A percentile compares a stretch with the other conserved stretches of the same genome.
Evolutionary conservation across 2,113 vertebrate genomes (phyloP).

Genomic region (Struthio camelus): DNA sequence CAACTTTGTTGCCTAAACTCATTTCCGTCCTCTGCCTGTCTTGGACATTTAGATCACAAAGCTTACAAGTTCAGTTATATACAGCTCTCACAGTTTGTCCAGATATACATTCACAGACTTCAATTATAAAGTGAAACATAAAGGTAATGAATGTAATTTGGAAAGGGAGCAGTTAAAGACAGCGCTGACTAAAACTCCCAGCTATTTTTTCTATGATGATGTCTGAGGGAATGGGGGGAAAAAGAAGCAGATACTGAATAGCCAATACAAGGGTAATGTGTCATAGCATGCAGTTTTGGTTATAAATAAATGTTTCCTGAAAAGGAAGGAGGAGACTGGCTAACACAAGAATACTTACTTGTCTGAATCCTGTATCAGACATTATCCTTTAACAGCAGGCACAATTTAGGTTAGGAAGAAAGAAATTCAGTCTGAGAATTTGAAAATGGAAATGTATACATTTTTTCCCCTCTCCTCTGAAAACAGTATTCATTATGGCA

Average conservation of each 20-base stretch:
- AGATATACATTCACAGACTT: not conserved
- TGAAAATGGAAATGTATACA: not conserved
- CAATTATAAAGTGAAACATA: not conserved
- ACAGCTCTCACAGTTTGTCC: not conserved
- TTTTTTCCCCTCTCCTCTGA: not conserved
- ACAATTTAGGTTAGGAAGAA: not conserved
- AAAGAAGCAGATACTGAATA: not conserved
- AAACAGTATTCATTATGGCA: not conserved
- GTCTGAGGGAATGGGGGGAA: not conserved
- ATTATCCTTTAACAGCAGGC: not conserved
- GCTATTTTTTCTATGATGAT: not conserved
- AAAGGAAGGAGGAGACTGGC: not conserved
- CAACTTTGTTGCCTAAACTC: not conserved
- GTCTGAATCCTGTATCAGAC: not conserved
- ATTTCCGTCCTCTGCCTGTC: not conserved
- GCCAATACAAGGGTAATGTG: not conserved
- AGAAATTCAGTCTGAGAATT: not conserved
- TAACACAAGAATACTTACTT: not conserved
- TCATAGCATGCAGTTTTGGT: not conserved
- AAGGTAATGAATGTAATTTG: not conserved
- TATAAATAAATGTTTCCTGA: accelerated
- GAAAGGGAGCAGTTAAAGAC: not conserved
- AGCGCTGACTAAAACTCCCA: not conserved
- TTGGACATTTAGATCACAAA: not conserved
- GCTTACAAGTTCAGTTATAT: not conserved